Conservation (phyloP, 2,888 invertebrate species). For the Allophyes oxyacanthae region DNA sequence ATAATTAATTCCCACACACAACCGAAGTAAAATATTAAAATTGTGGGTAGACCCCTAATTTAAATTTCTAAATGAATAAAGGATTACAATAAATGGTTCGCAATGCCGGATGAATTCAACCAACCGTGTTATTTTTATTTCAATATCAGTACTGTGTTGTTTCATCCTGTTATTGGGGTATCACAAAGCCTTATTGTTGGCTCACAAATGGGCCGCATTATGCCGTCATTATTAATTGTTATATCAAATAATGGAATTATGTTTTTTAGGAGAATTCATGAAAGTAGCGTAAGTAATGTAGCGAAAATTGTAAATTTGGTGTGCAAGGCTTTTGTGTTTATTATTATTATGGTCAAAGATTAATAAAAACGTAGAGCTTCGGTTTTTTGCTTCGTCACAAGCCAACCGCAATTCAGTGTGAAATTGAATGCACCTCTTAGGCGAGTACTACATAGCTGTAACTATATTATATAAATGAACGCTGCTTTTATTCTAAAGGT, state of each 20-base stretch:
- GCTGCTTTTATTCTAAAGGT: too few relatives aligned
- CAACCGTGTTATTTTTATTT: conserved; percentile 44
- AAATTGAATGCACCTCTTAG: too few relatives aligned
- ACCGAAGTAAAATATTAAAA: conserved; percentile 75
- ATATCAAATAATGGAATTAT: conserved; percentile 29
- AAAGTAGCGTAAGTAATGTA: conserved; percentile 1
- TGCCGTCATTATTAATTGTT: conserved; percentile 33
- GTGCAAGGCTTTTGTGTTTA: background rate
- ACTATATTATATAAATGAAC: too few relatives aligned
- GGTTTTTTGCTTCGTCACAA: too few relatives aligned
- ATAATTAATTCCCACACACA: conserved; percentile 79
- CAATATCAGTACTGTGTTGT: conserved; percentile 18
- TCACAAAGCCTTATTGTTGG: conserved; percentile 34
- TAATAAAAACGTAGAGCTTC: too few relatives aligned
- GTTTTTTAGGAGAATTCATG: conserved; percentile 7
- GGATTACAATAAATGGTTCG: conserved; percentile 63
- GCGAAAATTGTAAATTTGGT: background rate
- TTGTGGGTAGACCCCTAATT: conserved; percentile 75
- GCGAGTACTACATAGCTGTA: too few relatives aligned
- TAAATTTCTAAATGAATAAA: conserved; percentile 78
- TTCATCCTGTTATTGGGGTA: conserved; percentile 27
- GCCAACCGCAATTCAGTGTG: too few relatives aligned
- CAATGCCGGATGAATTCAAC: conserved; percentile 28
- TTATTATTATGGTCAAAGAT: too few relatives aligned
- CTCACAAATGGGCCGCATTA: conserved; percentile 22